Percentiles rank a stretch among this genome's conserved stretches.
Conservation (phyloP, 1,140 invertebrate species). For the Lysiphlebus fabarum region DNA sequence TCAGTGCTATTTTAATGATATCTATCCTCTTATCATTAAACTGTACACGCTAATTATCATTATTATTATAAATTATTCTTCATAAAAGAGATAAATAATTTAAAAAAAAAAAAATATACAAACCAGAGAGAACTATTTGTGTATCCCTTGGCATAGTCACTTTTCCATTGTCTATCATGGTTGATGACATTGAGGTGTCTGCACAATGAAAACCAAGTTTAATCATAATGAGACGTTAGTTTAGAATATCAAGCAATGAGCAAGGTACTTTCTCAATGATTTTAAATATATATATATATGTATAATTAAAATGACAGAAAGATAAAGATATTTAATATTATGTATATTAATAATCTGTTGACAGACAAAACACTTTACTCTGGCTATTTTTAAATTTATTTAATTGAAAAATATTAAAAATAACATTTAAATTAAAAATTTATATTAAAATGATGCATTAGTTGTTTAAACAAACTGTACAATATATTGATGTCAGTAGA, state of each 20-base stretch:
- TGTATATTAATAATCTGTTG: constrained; percentile 2
- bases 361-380: constrained; percentile 1
- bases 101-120: too few species aligned
- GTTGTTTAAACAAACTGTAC: too few species aligned
- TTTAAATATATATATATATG: too few species aligned
- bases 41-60: too few species aligned
- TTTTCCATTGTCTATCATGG: constrained; percentile 9
- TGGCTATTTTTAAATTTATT: background rate
- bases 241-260: constrained; percentile 27
- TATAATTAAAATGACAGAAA: constrained; percentile 22
- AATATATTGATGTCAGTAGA: too few species aligned
- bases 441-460: too few species aligned
- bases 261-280: too few species aligned
- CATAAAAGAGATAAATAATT: too few species aligned
- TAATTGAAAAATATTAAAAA: too few species aligned
- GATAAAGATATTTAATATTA: background rate
- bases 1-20: background rate
- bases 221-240: constrained; percentile 42
- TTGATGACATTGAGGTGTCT: constrained; percentile 6
- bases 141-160: constrained; percentile 3
- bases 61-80: too few species aligned
- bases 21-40: background rate
- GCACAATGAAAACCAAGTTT: constrained; percentile 37
- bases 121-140: background rate
- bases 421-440: background rate